Percentiles rank a stretch among this genome's conserved stretches.
These are phyloP conservation scores for Proales similis DNA, from an alignment of 1,140 invertebrate genomes.

Conservation along the genomic window DNA sequence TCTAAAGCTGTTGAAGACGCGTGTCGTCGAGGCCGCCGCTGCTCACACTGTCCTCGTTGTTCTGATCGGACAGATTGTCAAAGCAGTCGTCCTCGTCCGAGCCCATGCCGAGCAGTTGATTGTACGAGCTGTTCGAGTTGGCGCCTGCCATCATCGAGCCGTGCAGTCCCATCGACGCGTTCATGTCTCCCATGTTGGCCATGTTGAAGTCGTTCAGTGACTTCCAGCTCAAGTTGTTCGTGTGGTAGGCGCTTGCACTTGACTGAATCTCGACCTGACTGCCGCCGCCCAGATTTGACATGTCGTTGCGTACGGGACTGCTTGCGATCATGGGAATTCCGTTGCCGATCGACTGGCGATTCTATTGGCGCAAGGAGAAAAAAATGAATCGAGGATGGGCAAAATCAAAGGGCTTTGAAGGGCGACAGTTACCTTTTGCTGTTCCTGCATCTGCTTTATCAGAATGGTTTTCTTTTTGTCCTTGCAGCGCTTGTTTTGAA, in stretches of 20 bases:
- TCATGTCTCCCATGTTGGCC: neutral
- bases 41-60: constrained; percentile 32
- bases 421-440: constrained; percentile 66
- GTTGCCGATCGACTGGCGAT: constrained; percentile 30
- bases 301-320: constrained; percentile 33
- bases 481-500: constrained; percentile 96
- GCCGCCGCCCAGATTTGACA: constrained; percentile 10
- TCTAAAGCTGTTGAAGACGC: constrained; percentile 14
- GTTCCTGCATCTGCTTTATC: constrained; percentile 91
- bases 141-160: too few relatives aligned
- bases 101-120: constrained; percentile 21
- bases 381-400: neutral
- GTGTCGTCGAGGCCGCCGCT: constrained; percentile 33
- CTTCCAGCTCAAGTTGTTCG: constrained; percentile 4
- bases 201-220: too few relatives aligned
- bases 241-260: constrained; percentile 19
- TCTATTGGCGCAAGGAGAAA: constrained; percentile 7
- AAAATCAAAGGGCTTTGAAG: neutral
- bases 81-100: constrained; percentile 31
- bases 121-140: too few relatives aligned
- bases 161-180: neutral
- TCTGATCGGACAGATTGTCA: constrained; percentile 30
- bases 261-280: constrained; percentile 32
- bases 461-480: constrained; percentile 95
- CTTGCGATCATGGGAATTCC: constrained; percentile 34